Evolutionary conservation across 2,888 invertebrate genomes (phyloP).

Genomic region (Palloptera scutellata): DNA sequence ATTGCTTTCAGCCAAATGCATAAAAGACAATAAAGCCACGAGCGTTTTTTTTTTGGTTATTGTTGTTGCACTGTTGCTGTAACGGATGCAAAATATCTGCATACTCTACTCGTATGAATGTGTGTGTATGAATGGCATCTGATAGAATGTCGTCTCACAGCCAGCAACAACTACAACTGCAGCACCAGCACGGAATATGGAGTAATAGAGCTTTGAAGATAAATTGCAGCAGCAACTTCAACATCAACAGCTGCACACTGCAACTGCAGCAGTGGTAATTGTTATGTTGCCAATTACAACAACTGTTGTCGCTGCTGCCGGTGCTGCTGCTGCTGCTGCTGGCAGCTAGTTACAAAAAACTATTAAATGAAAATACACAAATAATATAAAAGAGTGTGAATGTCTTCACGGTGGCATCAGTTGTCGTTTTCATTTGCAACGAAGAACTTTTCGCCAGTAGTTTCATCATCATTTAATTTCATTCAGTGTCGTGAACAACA

Average conservation of each 20-base stretch:
- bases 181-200: slow-evolving; percentile 13
- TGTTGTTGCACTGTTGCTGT: slow-evolving; percentile 40
- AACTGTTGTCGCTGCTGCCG: slow-evolving; percentile 21
- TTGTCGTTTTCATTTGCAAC: slow-evolving; percentile 42
- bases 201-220: neutral
- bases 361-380: slow-evolving; percentile 34
- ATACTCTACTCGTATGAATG: slow-evolving; percentile 28
- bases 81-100: slow-evolving; percentile 31
- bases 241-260: slow-evolving; percentile 11
- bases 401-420: slow-evolving; percentile 53
- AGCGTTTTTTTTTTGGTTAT: slow-evolving; percentile 25
- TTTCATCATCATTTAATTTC: neutral
- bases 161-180: slow-evolving; percentile 33
- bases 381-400: slow-evolving; percentile 56
- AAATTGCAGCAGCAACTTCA: neutral
- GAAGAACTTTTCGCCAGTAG: slow-evolving; percentile 38
- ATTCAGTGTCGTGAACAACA: neutral
- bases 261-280: slow-evolving; percentile 28
- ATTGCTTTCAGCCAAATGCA: slow-evolving; percentile 3
- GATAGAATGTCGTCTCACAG: slow-evolving; percentile 16
- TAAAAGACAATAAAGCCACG: slow-evolving; percentile 9
- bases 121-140: slow-evolving; percentile 29
- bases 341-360: slow-evolving; percentile 19
- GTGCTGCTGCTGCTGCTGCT: slow-evolving; percentile 33
- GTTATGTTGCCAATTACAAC: slow-evolving; percentile 28